phyloP scores from a whole-genome alignment of 2,888 invertebrate genomes.

The Sphaerophoria taeniata region DNA sequence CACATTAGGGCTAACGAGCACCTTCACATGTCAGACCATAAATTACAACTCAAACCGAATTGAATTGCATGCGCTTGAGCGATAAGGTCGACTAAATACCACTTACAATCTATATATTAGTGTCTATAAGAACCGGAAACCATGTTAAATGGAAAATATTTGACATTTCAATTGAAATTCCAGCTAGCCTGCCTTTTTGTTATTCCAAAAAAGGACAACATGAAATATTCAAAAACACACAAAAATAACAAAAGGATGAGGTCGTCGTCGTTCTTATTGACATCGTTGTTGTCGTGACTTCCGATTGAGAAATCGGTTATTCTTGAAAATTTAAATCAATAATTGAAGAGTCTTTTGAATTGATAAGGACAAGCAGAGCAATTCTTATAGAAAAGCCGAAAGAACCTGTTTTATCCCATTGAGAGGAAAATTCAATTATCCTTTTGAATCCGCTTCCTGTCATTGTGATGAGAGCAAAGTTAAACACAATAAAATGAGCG shows the following conservation, averaged over 20 bases:
- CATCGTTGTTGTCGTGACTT: not conserved
- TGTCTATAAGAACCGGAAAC: conserved; percentile 27
- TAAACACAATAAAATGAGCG: conserved; percentile 7
- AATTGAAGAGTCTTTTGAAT: conserved; percentile 13
- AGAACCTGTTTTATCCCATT: not conserved
- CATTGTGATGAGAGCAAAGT: not conserved
- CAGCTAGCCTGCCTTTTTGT: not conserved
- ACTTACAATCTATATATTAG: conserved; percentile 23
- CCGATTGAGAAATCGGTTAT: not conserved
- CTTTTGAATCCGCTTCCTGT: conserved; percentile 3
- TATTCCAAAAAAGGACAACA: conserved; percentile 5
- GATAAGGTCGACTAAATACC: conserved; percentile 52
- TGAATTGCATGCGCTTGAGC: conserved; percentile 49
- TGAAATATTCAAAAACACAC: not conserved
- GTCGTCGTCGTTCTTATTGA: not conserved
- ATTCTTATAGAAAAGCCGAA: not conserved
- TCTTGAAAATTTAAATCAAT: conserved; percentile 20
- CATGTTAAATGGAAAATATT: conserved; percentile 17
- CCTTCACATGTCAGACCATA: conserved; percentile 25
- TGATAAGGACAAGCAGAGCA: not conserved
- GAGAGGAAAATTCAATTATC: conserved; percentile 23
- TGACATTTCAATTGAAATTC: conserved; percentile 27
- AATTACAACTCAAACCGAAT: conserved; percentile 33
- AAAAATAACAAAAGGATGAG: not conserved
- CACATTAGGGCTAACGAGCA: not conserved